Conservation (phyloP, 1,140 invertebrate genomes). For the Caenorhabditis latens region DNA sequence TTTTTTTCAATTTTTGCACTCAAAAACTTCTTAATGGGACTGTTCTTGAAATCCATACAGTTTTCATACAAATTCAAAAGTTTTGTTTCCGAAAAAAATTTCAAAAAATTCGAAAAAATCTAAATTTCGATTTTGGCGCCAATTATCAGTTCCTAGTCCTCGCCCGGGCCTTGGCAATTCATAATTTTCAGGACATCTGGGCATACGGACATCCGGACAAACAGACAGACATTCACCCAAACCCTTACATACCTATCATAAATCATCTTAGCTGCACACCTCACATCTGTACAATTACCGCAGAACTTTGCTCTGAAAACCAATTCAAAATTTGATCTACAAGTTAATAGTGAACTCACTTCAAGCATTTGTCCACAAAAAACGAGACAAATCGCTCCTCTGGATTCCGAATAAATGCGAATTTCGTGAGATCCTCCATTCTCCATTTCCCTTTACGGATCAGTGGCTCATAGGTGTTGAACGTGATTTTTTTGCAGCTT, state of each 20-base stretch:
- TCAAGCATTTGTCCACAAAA: neutral
- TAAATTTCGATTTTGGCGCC: too few species aligned
- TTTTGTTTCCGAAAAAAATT: neutral
- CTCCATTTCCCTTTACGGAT: neutral
- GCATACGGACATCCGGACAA: too few species aligned
- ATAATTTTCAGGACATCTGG: too few species aligned
- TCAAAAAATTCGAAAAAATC: too few species aligned
- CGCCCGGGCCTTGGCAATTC: too few species aligned
- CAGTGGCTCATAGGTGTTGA: neutral
- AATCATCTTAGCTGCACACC: neutral
- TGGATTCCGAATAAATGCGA: neutral
- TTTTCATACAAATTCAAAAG: neutral
- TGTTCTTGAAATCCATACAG: too few species aligned
- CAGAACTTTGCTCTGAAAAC: neutral
- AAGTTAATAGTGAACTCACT: neutral
- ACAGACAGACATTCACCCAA: too few species aligned
- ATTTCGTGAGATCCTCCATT: neutral
- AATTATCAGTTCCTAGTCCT: too few species aligned
- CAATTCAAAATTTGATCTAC: neutral
- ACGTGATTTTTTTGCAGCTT: neutral
- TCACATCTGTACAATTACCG: neutral
- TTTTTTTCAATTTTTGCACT: too few species aligned
- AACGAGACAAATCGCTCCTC: neutral
- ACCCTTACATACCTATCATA: neutral
- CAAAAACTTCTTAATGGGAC: too few species aligned